A percentile compares a stretch with the other conserved stretches of the same genome.
These are phyloP conservation scores for Cydia amplana DNA, from an alignment of 1,140 invertebrate species.

Conservation along the genomic window DNA sequence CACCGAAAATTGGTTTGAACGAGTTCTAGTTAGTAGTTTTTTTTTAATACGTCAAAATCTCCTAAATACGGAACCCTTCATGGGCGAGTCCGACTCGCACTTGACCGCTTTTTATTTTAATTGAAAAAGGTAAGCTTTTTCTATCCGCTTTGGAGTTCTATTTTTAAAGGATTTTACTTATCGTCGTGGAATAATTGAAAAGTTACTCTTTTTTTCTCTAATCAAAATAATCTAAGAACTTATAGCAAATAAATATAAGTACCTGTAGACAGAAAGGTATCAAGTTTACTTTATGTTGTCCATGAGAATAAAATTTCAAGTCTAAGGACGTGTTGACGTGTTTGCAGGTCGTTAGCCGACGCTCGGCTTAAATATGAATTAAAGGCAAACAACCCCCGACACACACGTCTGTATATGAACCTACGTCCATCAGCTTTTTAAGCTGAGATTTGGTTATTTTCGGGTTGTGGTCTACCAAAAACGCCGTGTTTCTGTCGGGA, in stretches of 20 bases:
- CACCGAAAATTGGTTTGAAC: no score
- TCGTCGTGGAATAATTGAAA: no score
- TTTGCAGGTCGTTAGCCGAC: constrained; percentile 18
- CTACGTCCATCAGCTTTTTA: background rate
- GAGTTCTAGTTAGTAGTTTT: no score
- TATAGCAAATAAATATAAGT: background rate
- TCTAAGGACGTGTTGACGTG: constrained; percentile 4
- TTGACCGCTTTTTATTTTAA: no score
- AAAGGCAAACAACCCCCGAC: constrained; percentile 5
- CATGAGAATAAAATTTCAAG: background rate
- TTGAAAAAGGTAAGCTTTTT: no score
- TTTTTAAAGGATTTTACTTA: no score
- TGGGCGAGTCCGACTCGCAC: no score
- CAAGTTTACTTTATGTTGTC: background rate
- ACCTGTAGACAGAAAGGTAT: no score
- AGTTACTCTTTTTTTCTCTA: no score
- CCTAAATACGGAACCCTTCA: no score
- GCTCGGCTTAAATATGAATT: constrained; percentile 23
- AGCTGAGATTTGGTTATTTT: background rate
- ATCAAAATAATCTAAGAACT: background rate
- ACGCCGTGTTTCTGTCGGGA: background rate
- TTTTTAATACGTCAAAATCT: no score
- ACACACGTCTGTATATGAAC: background rate
- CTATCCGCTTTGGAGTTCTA: no score
- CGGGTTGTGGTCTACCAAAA: background rate